Conservation (phyloP, 1,140 invertebrate genomes). For the Drosophila ogumai region DNA sequence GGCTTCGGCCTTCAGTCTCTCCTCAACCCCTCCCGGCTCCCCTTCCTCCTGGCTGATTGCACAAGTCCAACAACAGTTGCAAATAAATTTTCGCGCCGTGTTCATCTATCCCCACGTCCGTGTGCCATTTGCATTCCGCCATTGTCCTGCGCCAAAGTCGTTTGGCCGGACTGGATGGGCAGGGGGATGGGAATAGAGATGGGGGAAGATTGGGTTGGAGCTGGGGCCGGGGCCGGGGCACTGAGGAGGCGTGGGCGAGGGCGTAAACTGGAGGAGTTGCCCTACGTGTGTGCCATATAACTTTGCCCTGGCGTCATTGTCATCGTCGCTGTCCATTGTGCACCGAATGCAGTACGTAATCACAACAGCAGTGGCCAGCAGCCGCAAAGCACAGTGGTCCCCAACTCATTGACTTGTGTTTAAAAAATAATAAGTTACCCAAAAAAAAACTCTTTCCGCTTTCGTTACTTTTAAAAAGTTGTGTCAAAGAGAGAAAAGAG, state of each 20-base stretch:
- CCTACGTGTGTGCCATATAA: slow-evolving; percentile 75
- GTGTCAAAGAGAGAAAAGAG: too few relatives aligned
- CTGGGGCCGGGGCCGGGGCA: neutral
- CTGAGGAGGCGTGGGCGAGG: slow-evolving; percentile 21
- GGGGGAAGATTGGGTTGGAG: neutral
- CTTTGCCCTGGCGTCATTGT: slow-evolving; percentile 61
- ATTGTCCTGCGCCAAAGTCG: slow-evolving; percentile 64
- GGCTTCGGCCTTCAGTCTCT: slow-evolving; percentile 1
- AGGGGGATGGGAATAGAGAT: neutral
- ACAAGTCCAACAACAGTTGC: slow-evolving; percentile 25
- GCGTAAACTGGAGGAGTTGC: slow-evolving; percentile 28
- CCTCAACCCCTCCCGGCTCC: neutral
- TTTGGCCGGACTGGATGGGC: slow-evolving; percentile 14
- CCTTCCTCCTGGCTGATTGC: slow-evolving; percentile 18
- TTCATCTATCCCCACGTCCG: slow-evolving; percentile 66
- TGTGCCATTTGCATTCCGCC: slow-evolving; percentile 75
- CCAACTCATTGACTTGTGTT: neutral
- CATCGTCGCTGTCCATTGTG: slow-evolving; percentile 58
- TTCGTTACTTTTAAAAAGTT: too few relatives aligned
- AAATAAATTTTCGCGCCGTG: slow-evolving; percentile 60
- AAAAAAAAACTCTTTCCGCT: too few relatives aligned
- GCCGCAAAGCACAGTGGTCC: slow-evolving; percentile 15
- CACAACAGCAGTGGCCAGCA: slow-evolving; percentile 51
- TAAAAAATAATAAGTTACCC: too few relatives aligned
- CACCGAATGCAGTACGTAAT: slow-evolving; percentile 60